Evolutionary conservation across 2,113 vertebrate genomes (phyloP), one percentile per base, ranked within the genome.

Genomic region (Leptobrachium leishanense): DNA sequence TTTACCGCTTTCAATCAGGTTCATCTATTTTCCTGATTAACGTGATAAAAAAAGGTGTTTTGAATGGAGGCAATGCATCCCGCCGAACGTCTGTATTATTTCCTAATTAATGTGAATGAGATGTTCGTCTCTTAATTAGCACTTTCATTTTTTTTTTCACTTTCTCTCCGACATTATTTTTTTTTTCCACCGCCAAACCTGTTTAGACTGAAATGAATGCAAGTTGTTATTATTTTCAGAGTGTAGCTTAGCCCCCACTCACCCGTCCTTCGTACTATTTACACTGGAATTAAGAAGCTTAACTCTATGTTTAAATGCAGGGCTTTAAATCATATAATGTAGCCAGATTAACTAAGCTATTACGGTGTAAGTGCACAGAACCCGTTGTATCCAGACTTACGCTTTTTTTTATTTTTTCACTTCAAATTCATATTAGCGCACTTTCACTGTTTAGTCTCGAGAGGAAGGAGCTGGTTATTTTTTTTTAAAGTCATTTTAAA

Each of bases 121-220:
- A 62, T 66, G 53, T 70, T 77, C 44, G 75, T 70, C 75, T 77
- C 50, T 76, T 76, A 76, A 76, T 76, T 76, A 76, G 65, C 75
- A 76, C 75, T 68, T 76, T 68, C 65, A 11, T 76, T 76, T 50
- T 76, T 76, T 50, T 76, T 76, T 55, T 76, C 63, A 68, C 68
- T 76, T 75, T 66, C 64, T 76, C 74, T 31, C 44, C 65, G 63
- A 55, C 46, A 68, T 20, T 31, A 67, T 46, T 15, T 13, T 31
- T 31, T 31, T 31, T 31, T 54, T 76, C 10, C 62, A 8, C 54
- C 43, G 75, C 20, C 7, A 20, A 10, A 70, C 54, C 67, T 46
- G 67, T 62, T 62, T 62, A 40, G 53, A 69, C 20, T 62, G 39
- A 71, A 63, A 71, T 68, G 43, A 63, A 71, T 77, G 39, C 8